Evolutionary conservation across 30 jellyfish, hydroid and myxozoan species (phyloP).

Genomic region (Aurelia sp.): DNA sequence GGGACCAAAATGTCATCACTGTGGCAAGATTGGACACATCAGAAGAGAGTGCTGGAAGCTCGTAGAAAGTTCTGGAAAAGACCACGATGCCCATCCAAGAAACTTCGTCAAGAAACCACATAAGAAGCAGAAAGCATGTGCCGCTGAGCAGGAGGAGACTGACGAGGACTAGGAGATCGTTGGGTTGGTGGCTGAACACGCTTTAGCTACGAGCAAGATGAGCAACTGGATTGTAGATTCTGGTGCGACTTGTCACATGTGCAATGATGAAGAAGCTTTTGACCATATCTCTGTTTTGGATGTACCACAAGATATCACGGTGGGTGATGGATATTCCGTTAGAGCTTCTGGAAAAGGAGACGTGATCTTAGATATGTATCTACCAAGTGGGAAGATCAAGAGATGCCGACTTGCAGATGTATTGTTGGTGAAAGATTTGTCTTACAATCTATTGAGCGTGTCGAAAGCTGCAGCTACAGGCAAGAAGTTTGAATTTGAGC

Average conservation of each 20-base stretch:
- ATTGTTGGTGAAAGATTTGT: slow-evolving; percentile 16
- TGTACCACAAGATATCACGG: no score
- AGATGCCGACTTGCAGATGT: background rate
- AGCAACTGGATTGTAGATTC: slow-evolving; percentile 71
- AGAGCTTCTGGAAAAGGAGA: slow-evolving; percentile 23
- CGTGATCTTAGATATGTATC: background rate
- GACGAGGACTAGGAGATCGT: background rate
- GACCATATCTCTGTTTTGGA: no score
- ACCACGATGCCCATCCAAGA: no score
- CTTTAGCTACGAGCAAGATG: slow-evolving; percentile 1
- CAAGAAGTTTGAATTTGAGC: slow-evolving; percentile 25
- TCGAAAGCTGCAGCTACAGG: slow-evolving; percentile 32
- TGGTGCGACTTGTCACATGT: slow-evolving; percentile 72
- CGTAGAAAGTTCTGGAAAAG: background rate
- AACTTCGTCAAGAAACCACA: background rate
- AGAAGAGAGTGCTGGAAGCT: slow-evolving; percentile 34
- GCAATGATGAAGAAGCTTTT: slow-evolving; percentile 12
- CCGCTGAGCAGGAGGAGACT: slow-evolving; percentile 29
- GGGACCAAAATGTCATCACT: slow-evolving; percentile 53
- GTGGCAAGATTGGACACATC: slow-evolving; percentile 71
- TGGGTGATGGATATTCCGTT: slow-evolving; percentile 8
- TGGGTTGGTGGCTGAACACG: slow-evolving; percentile 9
- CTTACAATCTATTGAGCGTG: slow-evolving; percentile 36
- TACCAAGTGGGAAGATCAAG: slow-evolving; percentile 39
- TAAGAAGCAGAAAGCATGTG: slow-evolving; percentile 23